Conservation (phyloP, 2,797 vertebrate species). For the Thalassophryne amazonica region DNA sequence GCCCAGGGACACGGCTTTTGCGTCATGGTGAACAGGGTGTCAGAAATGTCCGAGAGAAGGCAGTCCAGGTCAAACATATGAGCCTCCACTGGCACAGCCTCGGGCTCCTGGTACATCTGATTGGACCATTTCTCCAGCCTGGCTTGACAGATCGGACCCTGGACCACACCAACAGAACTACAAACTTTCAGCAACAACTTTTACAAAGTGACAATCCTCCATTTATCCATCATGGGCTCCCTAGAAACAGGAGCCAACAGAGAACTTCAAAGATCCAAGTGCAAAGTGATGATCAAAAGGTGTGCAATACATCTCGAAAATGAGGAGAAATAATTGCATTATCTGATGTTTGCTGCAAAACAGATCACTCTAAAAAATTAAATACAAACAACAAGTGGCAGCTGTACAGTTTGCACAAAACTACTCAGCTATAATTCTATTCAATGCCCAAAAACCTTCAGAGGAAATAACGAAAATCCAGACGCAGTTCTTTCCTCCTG, state of each 20-base stretch:
- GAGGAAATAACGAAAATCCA: constrained; percentile 17
- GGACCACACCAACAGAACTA: constrained; percentile 18
- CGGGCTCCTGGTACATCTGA: constrained; percentile 87
- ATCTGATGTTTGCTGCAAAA: no score
- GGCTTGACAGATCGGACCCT: constrained; percentile 76
- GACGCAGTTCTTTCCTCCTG: constrained; percentile 1
- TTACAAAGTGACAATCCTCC: not conserved
- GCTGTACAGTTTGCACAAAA: no score
- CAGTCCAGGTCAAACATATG: constrained; percentile 92
- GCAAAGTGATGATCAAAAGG: not conserved
- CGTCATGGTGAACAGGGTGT: constrained; percentile 98
- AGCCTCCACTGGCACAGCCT: constrained; percentile 80
- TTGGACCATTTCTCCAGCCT: constrained; percentile 85
- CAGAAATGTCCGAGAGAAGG: constrained; percentile 94
- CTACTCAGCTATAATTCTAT: no score
- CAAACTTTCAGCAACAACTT: not conserved
- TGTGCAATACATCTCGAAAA: no score
- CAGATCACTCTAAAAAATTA: no score
- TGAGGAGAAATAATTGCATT: no score
- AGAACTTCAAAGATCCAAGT: not conserved
- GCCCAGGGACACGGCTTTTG: constrained; percentile 82
- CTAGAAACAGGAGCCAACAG: not conserved
- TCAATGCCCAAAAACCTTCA: constrained; percentile 22
- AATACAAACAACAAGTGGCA: no score
- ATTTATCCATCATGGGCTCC: constrained; percentile 15